These are phyloP conservation scores for Falcaria lacertinaria DNA, from an alignment of 2,888 invertebrate species.

Conservation along the genomic window DNA sequence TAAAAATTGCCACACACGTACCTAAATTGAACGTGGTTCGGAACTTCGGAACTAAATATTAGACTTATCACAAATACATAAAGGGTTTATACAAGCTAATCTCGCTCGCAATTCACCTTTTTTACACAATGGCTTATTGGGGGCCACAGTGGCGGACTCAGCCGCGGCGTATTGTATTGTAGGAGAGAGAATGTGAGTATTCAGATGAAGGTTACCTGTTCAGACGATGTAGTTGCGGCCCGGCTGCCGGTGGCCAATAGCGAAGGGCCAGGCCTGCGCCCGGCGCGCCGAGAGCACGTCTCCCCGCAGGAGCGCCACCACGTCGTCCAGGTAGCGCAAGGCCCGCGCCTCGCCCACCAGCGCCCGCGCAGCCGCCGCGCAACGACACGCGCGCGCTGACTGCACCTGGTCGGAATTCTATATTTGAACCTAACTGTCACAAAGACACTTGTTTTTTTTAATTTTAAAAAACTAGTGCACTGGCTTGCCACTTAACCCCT, in stretches of 20 bases:
- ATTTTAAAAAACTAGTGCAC: background rate
- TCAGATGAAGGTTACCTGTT: too few relatives aligned
- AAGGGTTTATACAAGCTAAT: too few relatives aligned
- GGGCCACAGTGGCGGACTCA: too few relatives aligned
- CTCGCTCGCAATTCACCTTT: too few relatives aligned
- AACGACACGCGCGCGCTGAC: constrained; percentile 58
- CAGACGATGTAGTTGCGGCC: constrained; percentile 63
- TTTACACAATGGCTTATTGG: too few relatives aligned
- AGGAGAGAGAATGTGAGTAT: too few relatives aligned
- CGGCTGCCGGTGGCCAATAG: constrained; percentile 48
- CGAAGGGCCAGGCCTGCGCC: constrained; percentile 66
- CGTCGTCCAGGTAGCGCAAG: constrained; percentile 76
- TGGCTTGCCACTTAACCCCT: background rate
- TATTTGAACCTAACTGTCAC: background rate
- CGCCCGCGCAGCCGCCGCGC: constrained; percentile 65
- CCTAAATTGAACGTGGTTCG: too few relatives aligned
- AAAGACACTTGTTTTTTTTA: background rate
- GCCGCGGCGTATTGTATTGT: too few relatives aligned
- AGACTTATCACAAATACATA: too few relatives aligned
- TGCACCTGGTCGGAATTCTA: constrained; percentile 37
- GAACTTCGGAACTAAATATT: too few relatives aligned
- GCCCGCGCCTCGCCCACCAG: constrained; percentile 68
- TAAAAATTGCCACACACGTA: too few relatives aligned
- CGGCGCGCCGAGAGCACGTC: constrained; percentile 57
- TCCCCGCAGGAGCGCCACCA: constrained; percentile 75